Conservation (phyloP, 2,888 invertebrate species). For the Gortyna flavago region DNA sequence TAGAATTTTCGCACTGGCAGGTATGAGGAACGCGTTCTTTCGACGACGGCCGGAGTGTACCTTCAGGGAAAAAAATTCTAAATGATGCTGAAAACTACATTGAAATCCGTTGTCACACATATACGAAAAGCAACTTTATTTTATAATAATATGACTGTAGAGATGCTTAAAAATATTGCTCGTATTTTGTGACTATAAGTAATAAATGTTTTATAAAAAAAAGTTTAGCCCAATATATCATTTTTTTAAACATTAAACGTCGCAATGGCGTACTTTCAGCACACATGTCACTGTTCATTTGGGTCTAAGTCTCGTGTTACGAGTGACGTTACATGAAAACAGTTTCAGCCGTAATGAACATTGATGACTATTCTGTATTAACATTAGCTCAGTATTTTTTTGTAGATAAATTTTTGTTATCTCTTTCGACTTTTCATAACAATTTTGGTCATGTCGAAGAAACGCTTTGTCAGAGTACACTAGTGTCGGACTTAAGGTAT, state of each 20-base stretch:
- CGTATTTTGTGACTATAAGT: background rate
- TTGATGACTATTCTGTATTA: conserved; percentile 47
- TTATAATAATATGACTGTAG: too few relatives aligned
- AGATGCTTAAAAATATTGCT: background rate
- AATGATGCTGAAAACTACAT: background rate
- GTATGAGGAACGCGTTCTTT: too few relatives aligned
- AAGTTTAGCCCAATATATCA: background rate
- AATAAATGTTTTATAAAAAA: background rate
- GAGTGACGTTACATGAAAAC: conserved; percentile 59
- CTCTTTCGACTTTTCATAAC: background rate
- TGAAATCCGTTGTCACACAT: background rate
- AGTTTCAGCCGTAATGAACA: conserved; percentile 61
- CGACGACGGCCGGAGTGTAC: too few relatives aligned
- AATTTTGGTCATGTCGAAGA: too few relatives aligned
- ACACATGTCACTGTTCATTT: conserved; percentile 22
- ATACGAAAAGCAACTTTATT: too few relatives aligned
- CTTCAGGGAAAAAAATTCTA: background rate
- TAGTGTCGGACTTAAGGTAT: too few relatives aligned
- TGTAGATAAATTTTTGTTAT: background rate
- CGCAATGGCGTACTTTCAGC: conserved; percentile 1
- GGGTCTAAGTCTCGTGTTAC: conserved; percentile 12
- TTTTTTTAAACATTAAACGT: too few relatives aligned
- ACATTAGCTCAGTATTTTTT: conserved; percentile 17
- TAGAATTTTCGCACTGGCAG: too few relatives aligned
- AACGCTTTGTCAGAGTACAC: too few relatives aligned